Evolutionary conservation across 2,113 vertebrate species (phyloP), one percentile per base, ranked within the genome.

Genomic region (Pomatostomus ruficeps): DNA sequence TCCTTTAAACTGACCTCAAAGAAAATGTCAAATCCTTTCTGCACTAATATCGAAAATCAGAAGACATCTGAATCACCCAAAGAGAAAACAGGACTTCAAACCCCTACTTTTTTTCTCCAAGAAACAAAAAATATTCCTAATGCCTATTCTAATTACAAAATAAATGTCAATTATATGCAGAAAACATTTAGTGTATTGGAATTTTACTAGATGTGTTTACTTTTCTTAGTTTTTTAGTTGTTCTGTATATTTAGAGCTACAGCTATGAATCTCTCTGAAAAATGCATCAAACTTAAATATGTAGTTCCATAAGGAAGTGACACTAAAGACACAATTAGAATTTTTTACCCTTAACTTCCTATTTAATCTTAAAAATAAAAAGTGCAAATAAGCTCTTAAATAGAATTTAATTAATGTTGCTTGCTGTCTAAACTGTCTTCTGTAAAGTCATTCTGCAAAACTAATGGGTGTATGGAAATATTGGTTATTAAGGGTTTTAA

Each of bases 251-350:
- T 68, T 89, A 48, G 17, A 67, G 7, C 11, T 61, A 61, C 24
- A 66, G 55, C 16, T 67, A 57, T 6, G n/a, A 86, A 51, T 59
- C 1, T 13, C 13, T 4, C 43, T 67, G 45, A 35, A 91, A 93
- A 89, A 86, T 33, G 20, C 18, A 73, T 18, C 3, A 0, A 36
- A 54, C 29, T 33, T 62, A 76, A 89, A 85, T 9, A 54, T 0
- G 0, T 7, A 78, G 35, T 38, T 90, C 46, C 55, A n/a, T 25
- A 73, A 8, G 12, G 25, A 67, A 80, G 42, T 16, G 67, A 86
- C 0, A 0, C 14, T 45, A 58, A 62, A 82, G 25, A 67, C 20
- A 73, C 2, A 83, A 33, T 42, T 19, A 38, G 2, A 11, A 28
- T n/a, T 76, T 43, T 33, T 8, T 1, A 18, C 31, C 11, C 23